Evolutionary conservation across 1,140 invertebrate species (phyloP).

Genomic region (Drosophila pachea): DNA sequence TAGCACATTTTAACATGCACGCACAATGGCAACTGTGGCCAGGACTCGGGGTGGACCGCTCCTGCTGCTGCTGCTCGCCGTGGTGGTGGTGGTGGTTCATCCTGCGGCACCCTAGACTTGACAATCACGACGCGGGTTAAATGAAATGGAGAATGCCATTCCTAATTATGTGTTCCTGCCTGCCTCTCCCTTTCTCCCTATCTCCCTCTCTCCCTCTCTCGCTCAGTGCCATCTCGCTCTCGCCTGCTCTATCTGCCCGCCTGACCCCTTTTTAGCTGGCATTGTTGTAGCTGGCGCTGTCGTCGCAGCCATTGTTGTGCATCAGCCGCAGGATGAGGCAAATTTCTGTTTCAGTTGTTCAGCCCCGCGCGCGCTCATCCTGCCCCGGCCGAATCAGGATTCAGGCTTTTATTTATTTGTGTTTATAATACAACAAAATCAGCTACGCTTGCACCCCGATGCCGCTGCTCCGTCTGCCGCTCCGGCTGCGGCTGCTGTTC

Average conservation of each 20-base stretch:
- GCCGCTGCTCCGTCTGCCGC: not conserved
- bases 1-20: constrained; percentile 67
- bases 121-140: constrained; percentile 58
- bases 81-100: constrained; percentile 37
- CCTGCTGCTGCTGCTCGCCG: not conserved
- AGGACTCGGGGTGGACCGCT: constrained; percentile 27
- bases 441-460: constrained; percentile 70
- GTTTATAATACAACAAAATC: constrained; percentile 79
- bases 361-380: constrained; percentile 60
- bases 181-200: constrained; percentile 14
- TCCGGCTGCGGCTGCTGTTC: no score
- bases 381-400: constrained; percentile 54
- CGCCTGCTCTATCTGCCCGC: constrained; percentile 12
- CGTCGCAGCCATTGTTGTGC: constrained; percentile 75
- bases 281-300: constrained; percentile 68
- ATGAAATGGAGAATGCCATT: constrained; percentile 78
- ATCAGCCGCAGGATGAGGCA: constrained; percentile 60
- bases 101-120: constrained; percentile 60
- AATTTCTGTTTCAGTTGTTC: constrained; percentile 56
- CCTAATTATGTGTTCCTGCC: constrained; percentile 63
- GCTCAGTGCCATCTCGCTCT: not conserved
- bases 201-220: constrained; percentile 12
- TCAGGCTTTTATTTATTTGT: constrained; percentile 74
- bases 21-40: constrained; percentile 69
- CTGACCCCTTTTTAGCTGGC: constrained; percentile 71